Evolutionary conservation across 2,888 invertebrate species (phyloP), one percentile per base, ranked within the genome.

Genomic region (Pemphredon lugubris): DNA sequence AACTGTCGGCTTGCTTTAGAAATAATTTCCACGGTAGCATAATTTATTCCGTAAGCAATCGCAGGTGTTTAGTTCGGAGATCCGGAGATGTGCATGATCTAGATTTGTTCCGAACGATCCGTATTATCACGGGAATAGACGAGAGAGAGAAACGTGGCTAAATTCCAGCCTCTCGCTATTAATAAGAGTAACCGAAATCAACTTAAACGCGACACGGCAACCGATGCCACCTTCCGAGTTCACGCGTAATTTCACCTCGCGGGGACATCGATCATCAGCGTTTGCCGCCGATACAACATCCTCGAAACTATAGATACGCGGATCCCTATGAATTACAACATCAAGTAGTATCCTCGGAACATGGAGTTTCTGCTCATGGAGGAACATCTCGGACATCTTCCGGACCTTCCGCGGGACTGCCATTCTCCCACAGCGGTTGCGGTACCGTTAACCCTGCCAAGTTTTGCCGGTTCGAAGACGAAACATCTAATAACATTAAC

Each of bases 401-500:
- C 80, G 75, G 76, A 71, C 77, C 82, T 75, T 79, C 74, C 75
- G 78, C 80, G 81, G 79, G 74, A 75, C 75, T 78, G 83, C 70
- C 76, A 75, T 81, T 83, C 82, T 75, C 77, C 67, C 74, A 50
- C 66, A 79, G 80, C 77, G 77, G 75, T 74, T 74, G 61, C 72
- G 74, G 73, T 84, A 83, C 84, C 84, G 84, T 83, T 84, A 84
- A 79, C 55, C 67, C 69, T 79, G 72, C 75, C 77, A 66, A 82
- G 80, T 78, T 81, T 79, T 66, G 73, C 77, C 70, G 77, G 66
- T 73, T n/a, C 75, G 81, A 75, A 77, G 78, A 84, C 84, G 77
- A 83, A 82, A 78, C 79, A 73, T 82, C 82, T 83, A 84, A 83
- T 83, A 83, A 82, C 81, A 80, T 83, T 83, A 81, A 84, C 83